phyloP scores from a whole-genome alignment of 1,140 invertebrate genomes.

The Forficula auricularia region DNA sequence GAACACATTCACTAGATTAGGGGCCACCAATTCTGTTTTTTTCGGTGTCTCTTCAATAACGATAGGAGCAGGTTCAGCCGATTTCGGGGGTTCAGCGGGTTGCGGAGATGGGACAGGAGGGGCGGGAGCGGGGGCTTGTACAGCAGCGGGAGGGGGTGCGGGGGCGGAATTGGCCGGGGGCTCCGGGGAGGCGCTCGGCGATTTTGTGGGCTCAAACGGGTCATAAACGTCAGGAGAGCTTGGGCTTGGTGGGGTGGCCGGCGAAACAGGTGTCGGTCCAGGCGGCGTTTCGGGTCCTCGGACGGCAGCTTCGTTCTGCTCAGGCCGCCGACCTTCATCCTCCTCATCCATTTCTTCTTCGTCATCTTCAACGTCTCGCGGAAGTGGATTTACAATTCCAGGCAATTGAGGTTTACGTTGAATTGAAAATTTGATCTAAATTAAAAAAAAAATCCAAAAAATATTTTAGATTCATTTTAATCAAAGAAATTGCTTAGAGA shows the following conservation, averaged over 20 bases:
- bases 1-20: no score
- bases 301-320: conserved; percentile 17
- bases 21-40: conserved; percentile 12
- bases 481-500: no score
- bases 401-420: conserved; percentile 36
- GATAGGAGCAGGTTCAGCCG: conserved; percentile 14
- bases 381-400: conserved; percentile 40
- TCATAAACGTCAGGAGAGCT: conserved; percentile 62
- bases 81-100: conserved; percentile 14
- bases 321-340: conserved; percentile 16
- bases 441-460: conserved; percentile 2
- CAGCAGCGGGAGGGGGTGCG: conserved; percentile 21
- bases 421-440: conserved; percentile 42
- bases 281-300: conserved; percentile 42
- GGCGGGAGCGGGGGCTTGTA: conserved; percentile 16
- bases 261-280: conserved; percentile 29
- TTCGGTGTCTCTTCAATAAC: conserved; percentile 14
- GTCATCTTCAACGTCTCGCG: conserved; percentile 31
- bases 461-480: background rate
- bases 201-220: conserved; percentile 74
- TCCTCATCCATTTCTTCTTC: conserved; percentile 19
- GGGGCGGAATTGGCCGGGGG: conserved; percentile 19
- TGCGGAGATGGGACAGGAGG: conserved; percentile 23
- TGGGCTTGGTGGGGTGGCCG: conserved; percentile 28
- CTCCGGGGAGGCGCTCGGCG: conserved; percentile 41